Percentiles rank a stretch among this genome's conserved stretches.
These are phyloP conservation scores for Macrosoma leucophasiata DNA, from an alignment of 2,888 invertebrate species.

Conservation along the genomic window DNA sequence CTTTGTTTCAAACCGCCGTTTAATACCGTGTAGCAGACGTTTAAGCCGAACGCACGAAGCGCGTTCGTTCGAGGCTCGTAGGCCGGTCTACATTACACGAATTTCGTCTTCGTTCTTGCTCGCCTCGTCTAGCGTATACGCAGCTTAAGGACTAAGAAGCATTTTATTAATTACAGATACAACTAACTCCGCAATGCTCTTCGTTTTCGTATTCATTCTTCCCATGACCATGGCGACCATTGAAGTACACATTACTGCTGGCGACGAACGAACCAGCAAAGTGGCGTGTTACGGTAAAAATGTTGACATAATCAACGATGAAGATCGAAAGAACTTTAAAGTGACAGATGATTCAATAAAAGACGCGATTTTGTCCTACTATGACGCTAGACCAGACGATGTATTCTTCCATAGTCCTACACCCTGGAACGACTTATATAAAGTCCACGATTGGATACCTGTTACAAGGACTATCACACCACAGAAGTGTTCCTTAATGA, in stretches of 20 bases:
- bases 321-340: slow-evolving; percentile 32
- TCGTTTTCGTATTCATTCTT: slow-evolving; percentile 24
- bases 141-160: no score
- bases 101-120: no score
- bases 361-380: slow-evolving; percentile 26
- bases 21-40: no score
- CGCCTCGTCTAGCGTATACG: no score
- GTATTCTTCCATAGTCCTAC: slow-evolving; percentile 38
- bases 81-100: no score
- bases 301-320: slow-evolving; percentile 31
- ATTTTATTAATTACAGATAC: no score
- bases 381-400: slow-evolving; percentile 32
- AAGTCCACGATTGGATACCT: slow-evolving; percentile 34
- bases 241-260: slow-evolving; percentile 31
- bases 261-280: slow-evolving; percentile 21
- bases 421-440: slow-evolving; percentile 42
- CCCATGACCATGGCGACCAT: slow-evolving; percentile 32
- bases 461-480: slow-evolving; percentile 35
- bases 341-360: slow-evolving; percentile 34
- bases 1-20: no score
- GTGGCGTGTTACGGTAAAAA: slow-evolving; percentile 29
- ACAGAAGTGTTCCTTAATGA: slow-evolving; percentile 24
- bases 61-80: no score
- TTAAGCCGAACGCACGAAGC: no score
- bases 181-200: no score